Evolutionary conservation across 1,140 invertebrate genomes (phyloP), one percentile per base, ranked within the genome.

Genomic region (Drosophila pseudoobscura): DNA sequence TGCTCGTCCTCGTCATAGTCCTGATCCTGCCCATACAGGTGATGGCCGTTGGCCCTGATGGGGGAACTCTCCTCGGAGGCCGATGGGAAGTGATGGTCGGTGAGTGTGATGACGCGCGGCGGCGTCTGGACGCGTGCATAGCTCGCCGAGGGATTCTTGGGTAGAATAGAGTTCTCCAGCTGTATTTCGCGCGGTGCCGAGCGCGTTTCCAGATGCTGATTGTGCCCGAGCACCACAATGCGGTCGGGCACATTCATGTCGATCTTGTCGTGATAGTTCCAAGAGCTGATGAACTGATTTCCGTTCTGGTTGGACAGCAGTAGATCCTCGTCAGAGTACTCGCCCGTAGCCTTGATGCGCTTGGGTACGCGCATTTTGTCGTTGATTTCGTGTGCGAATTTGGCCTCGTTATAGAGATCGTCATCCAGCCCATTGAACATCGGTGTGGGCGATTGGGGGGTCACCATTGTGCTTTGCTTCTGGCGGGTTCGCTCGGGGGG

Each of bases 171-270:
- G 93, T 97, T 96, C 85, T 97, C 97, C 83, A 97, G 92, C 77
- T 95, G 94, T 29, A 97, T 95, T 93, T 97, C 97, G 65, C 96
- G 93, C 3, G 96, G 96, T 9, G 96, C 94, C 46, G 96, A 96
- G 91, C 94, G 95, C 41, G 95, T 95, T 22, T 96, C 96, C 89
- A 96, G 83, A 92, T 97, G 95, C 89, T 97, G 95, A 80, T 97
- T 96, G 90, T 97, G 95, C 15, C 96, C 97, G 76, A 95, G 93
- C 54, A 97, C 96, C 69, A 98, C 93, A 91, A 98, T 98, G 84
- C 96, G 93, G 76, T 97, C 97, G n/a, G 97, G 97, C 29, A 98
- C 97, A 88, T 95, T 95, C 97, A 98, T 98, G 70, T 96, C 94
- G 91, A 96, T 94, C 92, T 96, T 96, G 72, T 96, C 95, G 59